A percentile compares a stretch with the other conserved stretches of the same genome.
Conservation (phyloP, 2,113 vertebrate genomes). For the Clarias macrocephalus region DNA sequence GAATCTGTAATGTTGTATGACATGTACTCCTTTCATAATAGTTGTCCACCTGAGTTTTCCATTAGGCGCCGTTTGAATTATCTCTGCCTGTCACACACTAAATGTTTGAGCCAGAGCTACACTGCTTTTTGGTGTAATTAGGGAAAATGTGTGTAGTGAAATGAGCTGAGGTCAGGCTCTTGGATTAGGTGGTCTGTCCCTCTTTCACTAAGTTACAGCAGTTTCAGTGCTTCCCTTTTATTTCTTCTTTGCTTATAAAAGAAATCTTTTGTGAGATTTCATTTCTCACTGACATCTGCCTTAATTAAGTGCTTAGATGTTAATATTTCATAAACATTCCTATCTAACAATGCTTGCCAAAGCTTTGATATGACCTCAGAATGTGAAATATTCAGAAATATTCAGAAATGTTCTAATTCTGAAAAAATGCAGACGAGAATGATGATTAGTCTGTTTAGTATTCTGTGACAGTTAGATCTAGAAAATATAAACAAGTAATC, state of each 20-base stretch:
- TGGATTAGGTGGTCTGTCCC: slow-evolving; percentile 60
- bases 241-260: background rate
- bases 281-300: slow-evolving; percentile 28
- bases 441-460: slow-evolving; percentile 19
- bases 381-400: slow-evolving; percentile 5
- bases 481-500: slow-evolving; percentile 26
- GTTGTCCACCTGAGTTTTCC: background rate
- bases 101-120: slow-evolving; percentile 65
- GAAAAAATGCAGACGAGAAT: background rate
- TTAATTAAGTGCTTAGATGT: slow-evolving; percentile 41
- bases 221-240: background rate
- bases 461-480: background rate
- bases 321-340: slow-evolving; percentile 16
- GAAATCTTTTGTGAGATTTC: slow-evolving; percentile 8
- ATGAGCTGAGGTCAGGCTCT: slow-evolving; percentile 54
- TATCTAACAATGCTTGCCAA: background rate
- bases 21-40: background rate
- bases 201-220: background rate
- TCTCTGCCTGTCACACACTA: slow-evolving; percentile 68
- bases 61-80: background rate
- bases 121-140: slow-evolving; percentile 69
- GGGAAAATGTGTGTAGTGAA: slow-evolving; percentile 69
- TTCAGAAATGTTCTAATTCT: slow-evolving; percentile 14
- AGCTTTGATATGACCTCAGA: slow-evolving; percentile 18
- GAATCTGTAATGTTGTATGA: background rate